Evolutionary conservation across 2,888 invertebrate species (phyloP).

Genomic region (Apotomis betuletana): DNA sequence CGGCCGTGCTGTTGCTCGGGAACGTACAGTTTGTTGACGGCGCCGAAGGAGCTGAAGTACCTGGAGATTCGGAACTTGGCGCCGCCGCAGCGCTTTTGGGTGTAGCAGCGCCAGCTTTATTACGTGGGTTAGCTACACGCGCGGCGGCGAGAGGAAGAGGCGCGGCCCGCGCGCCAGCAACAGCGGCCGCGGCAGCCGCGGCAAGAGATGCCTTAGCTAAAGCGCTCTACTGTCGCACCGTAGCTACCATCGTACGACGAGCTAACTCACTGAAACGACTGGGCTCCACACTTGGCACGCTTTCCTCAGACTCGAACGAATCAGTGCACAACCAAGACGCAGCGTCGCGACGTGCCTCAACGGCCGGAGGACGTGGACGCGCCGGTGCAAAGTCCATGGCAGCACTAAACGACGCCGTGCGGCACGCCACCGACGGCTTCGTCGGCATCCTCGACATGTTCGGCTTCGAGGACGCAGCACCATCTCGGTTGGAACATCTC

Average conservation of each 20-base stretch:
- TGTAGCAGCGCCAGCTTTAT: conserved; percentile 88
- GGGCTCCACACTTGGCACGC: conserved; percentile 91
- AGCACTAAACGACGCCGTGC: conserved; percentile 94
- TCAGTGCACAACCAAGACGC: conserved; percentile 95
- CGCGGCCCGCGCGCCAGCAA: conserved; percentile 91
- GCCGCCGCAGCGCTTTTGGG: conserved; percentile 90
- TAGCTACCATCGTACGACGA: conserved; percentile 95
- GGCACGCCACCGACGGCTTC: conserved; percentile 97
- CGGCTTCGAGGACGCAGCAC: conserved; percentile 96
- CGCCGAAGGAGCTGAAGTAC: conserved; percentile 89
- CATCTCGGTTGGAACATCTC: conserved; percentile 94
- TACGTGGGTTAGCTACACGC: conserved; percentile 92
- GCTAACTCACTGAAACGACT: conserved; percentile 95
- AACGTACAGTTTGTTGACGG: conserved; percentile 95
- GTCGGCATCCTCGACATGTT: conserved; percentile 98
- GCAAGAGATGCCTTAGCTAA: conserved; percentile 95
- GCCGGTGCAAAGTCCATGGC: conserved; percentile 96
- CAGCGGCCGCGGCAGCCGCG: conserved; percentile 93
- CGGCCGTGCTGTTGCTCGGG: conserved; percentile 94
- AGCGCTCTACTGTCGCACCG: conserved; percentile 96
- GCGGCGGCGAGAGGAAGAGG: conserved; percentile 90
- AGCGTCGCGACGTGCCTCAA: conserved; percentile 93
- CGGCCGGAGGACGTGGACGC: conserved; percentile 87
- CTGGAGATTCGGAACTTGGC: conserved; percentile 92
- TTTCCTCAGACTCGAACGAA: conserved; percentile 96